These are phyloP conservation scores for Hemicordylus capensis DNA, from an alignment of 2,113 vertebrate genomes.

Conservation along the genomic window DNA sequence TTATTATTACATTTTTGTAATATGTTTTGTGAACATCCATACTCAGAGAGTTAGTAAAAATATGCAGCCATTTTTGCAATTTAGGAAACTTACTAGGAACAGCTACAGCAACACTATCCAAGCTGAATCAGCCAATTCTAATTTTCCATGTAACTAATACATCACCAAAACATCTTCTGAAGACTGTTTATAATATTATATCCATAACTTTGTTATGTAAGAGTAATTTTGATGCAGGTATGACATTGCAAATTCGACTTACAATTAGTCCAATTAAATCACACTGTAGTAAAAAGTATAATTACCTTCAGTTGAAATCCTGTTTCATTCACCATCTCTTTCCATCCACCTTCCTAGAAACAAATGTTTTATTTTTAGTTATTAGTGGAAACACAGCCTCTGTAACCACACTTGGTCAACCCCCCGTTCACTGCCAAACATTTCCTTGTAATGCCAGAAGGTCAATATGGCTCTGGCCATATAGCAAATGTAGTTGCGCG, in stretches of 20 bases:
- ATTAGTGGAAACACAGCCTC: not conserved
- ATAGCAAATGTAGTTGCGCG: not conserved
- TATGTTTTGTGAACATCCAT: no score
- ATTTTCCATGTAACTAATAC: not conserved
- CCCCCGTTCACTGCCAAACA: not conserved
- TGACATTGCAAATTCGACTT: not conserved
- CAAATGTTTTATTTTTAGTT: slow-evolving; percentile 27
- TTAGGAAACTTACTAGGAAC: not conserved
- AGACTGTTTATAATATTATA: not conserved
- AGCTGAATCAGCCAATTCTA: not conserved
- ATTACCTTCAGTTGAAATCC: slow-evolving; percentile 94
- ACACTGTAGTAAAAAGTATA: not conserved
- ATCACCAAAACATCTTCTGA: not conserved
- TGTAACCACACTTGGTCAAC: not conserved
- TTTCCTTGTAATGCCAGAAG: no score
- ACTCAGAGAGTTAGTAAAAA: not conserved
- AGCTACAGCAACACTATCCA: not conserved
- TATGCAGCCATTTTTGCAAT: not conserved
- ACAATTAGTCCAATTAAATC: not conserved
- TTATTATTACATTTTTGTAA: no score
- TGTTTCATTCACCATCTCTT: slow-evolving; percentile 91
- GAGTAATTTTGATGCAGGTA: not conserved
- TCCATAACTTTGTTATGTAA: not conserved
- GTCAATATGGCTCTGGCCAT: no score
- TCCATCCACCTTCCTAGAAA: slow-evolving; percentile 92